Conservation (phyloP, 2,797 vertebrate species). For the Orientallactaga sibirica region DNA sequence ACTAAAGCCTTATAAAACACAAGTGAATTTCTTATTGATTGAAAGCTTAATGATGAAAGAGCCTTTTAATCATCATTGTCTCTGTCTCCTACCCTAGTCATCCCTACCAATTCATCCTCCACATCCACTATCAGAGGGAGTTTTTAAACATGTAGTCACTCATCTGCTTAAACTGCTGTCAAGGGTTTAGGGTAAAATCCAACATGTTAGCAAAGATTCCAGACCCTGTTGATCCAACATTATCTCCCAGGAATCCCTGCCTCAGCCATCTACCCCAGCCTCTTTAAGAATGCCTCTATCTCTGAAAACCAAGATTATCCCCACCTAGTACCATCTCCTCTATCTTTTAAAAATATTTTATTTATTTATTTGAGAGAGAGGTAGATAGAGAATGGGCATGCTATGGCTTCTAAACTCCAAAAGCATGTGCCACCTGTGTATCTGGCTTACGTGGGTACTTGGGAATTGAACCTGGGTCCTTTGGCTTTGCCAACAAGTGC, state of each 20-base stretch:
- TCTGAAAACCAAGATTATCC: background rate
- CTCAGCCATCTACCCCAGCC: background rate
- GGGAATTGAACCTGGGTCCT: too few species aligned
- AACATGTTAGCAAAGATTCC: background rate
- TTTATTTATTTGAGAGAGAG: too few species aligned
- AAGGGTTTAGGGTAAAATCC: conserved; percentile 31
- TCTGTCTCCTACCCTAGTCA: background rate
- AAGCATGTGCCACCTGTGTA: too few species aligned
- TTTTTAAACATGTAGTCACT: conserved; percentile 18
- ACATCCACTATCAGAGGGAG: background rate
- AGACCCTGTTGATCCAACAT: background rate
- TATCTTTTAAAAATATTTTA: background rate
- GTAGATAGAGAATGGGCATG: too few species aligned
- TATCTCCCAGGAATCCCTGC: background rate
- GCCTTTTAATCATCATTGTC: conserved; percentile 56
- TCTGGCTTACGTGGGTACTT: too few species aligned
- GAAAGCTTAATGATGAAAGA: conserved; percentile 48
- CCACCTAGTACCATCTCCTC: background rate
- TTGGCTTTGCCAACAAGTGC: too few species aligned
- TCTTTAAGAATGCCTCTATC: background rate
- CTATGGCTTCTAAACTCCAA: too few species aligned
- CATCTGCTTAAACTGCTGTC: background rate
- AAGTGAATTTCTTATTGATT: conserved; percentile 64
- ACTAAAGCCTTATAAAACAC: conserved; percentile 59
- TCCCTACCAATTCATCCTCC: background rate